Conservation (phyloP, 2,113 vertebrate genomes). For the Apaloderma vittatum region DNA sequence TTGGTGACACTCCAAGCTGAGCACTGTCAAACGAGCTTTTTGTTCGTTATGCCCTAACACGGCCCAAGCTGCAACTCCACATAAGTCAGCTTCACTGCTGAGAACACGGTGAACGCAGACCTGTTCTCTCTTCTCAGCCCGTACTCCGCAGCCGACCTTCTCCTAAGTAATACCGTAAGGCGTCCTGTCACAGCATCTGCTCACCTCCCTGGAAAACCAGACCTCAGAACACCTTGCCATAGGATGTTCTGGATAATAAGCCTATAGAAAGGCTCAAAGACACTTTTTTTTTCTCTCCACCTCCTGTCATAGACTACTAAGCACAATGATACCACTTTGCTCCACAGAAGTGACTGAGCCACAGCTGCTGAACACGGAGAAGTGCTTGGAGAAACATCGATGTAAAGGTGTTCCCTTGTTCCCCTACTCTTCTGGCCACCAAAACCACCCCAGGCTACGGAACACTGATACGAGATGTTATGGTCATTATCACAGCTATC, state of each 20-base stretch:
- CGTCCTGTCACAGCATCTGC: neutral
- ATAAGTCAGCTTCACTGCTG: neutral
- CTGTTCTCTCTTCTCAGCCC: neutral
- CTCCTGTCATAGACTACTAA: neutral
- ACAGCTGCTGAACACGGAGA: neutral
- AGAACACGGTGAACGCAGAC: neutral
- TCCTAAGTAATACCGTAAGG: neutral
- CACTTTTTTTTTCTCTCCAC: accelerated
- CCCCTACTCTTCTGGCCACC: neutral
- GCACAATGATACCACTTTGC: neutral
- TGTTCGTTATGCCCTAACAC: neutral
- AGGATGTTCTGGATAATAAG: neutral
- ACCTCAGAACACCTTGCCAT: neutral
- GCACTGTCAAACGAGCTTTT: neutral
- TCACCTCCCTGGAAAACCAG: neutral
- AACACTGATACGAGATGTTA: neutral
- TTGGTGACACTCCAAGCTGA: neutral
- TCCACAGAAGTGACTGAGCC: neutral
- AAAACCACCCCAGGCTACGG: neutral
- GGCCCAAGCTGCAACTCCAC: accelerated
- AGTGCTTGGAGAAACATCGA: neutral
- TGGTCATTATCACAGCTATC: neutral
- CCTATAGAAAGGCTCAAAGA: neutral
- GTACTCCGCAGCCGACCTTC: neutral
- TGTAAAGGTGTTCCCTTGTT: neutral